These are phyloP conservation scores for Agriopis marginaria DNA, from an alignment of 2,888 invertebrate genomes.

Conservation along the genomic window DNA sequence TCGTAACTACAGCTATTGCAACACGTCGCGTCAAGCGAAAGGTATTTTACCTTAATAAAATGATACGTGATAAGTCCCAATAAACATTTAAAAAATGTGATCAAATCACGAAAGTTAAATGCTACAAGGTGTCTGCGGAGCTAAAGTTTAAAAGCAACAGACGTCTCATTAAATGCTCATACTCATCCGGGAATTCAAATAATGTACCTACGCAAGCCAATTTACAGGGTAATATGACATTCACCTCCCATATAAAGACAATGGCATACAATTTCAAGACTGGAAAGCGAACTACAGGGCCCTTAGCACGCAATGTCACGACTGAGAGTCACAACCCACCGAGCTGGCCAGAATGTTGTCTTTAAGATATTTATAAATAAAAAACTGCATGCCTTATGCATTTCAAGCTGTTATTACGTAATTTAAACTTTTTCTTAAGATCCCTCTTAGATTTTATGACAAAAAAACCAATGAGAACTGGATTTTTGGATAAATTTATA, in stretches of 20 bases:
- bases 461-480: too few species aligned
- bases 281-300: slow-evolving; percentile 28
- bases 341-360: neutral
- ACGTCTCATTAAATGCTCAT: neutral
- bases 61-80: too few species aligned
- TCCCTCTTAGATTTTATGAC: too few species aligned
- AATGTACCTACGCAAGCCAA: slow-evolving; percentile 15
- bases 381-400: neutral
- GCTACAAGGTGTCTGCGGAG: too few species aligned
- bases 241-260: slow-evolving; percentile 43
- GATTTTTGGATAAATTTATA: too few species aligned
- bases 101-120: too few species aligned
- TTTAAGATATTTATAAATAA: neutral
- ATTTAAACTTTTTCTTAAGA: neutral
- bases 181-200: slow-evolving; percentile 11
- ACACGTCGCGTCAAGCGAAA: too few species aligned
- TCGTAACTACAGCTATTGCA: too few species aligned
- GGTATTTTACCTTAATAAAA: too few species aligned
- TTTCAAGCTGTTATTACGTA: neutral
- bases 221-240: slow-evolving; percentile 28
- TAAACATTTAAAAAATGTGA: too few species aligned
- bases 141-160: too few species aligned
- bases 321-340: slow-evolving; percentile 42
- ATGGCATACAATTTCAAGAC: slow-evolving; percentile 33
- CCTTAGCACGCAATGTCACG: slow-evolving; percentile 49